phyloP scores from a whole-genome alignment of 1,140 invertebrate species.

The Lucilia cuprina region DNA sequence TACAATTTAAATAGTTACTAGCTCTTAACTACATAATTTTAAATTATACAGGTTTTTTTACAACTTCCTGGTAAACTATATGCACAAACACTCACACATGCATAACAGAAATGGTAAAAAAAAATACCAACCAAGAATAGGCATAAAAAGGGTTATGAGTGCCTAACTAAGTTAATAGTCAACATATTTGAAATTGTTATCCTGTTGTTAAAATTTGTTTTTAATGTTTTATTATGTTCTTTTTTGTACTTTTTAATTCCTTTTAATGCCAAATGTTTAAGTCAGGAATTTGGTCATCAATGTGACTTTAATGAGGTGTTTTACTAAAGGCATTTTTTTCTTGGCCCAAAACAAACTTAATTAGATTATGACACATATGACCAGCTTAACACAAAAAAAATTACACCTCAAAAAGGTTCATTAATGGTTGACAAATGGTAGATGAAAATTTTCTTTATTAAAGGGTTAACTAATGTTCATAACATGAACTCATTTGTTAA shows the following conservation, averaged over 20 bases:
- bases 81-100: not conserved
- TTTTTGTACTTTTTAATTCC: no score
- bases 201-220: not conserved
- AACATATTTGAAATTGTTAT: not conserved
- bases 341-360: not conserved
- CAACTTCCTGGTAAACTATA: not conserved
- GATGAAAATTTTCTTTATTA: no score
- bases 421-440: not conserved
- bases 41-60: not conserved
- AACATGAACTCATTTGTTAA: no score
- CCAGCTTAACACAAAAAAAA: not conserved
- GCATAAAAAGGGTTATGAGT: not conserved
- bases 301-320: slow-evolving; percentile 19
- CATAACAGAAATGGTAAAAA: no score
- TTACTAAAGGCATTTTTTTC: not conserved
- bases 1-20: no score
- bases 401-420: not conserved
- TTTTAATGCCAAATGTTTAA: slow-evolving; percentile 1
- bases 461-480: no score
- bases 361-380: slow-evolving; percentile 2
- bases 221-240: slow-evolving; percentile 1
- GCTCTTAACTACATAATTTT: no score
- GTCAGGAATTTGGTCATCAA: not conserved
- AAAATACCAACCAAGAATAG: not conserved
- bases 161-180: not conserved